A percentile compares a stretch with the other conserved stretches of the same genome.
Evolutionary conservation across 2,888 invertebrate genomes (phyloP).

Genomic region (Coremacera marginata): DNA sequence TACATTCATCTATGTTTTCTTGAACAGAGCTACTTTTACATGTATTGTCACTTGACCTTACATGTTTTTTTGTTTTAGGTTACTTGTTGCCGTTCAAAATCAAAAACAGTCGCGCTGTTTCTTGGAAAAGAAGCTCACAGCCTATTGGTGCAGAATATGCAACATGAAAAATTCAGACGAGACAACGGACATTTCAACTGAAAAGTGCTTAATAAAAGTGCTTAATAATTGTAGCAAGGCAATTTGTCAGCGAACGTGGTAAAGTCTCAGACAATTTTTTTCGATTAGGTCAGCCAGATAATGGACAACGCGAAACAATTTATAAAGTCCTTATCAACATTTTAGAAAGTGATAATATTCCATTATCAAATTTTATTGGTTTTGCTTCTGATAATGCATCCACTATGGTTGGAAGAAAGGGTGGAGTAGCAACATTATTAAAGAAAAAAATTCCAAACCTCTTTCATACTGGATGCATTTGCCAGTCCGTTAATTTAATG

Average conservation of each 20-base stretch:
- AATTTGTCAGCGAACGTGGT: too few species aligned
- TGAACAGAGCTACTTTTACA: too few species aligned
- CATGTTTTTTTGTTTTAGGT: constrained; percentile 24
- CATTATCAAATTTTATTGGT: too few species aligned
- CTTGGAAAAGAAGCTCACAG: constrained; percentile 31
- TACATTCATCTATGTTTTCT: too few species aligned
- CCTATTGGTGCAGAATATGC: constrained; percentile 24
- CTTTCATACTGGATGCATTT: constrained; percentile 33
- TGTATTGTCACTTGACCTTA: too few species aligned
- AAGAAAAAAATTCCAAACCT: constrained; percentile 24
- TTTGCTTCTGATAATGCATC: constrained; percentile 38
- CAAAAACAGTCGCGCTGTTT: constrained; percentile 35
- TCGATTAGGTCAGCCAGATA: too few species aligned
- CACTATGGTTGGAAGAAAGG: constrained; percentile 52
- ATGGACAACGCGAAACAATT: too few species aligned
- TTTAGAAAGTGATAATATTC: too few species aligned
- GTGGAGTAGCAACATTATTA: constrained; percentile 31
- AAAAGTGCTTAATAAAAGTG: too few species aligned
- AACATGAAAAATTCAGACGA: constrained; percentile 38
- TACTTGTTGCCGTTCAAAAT: constrained; percentile 31
- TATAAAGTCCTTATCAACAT: too few species aligned
- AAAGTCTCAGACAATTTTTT: too few species aligned
- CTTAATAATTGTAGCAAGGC: too few species aligned
- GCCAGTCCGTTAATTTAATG: constrained; percentile 31
- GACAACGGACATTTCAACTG: constrained; percentile 42